Percentiles rank a stretch among this genome's conserved stretches.
Conservation (phyloP, 2,113 vertebrate genomes). For the Strigops habroptila region DNA sequence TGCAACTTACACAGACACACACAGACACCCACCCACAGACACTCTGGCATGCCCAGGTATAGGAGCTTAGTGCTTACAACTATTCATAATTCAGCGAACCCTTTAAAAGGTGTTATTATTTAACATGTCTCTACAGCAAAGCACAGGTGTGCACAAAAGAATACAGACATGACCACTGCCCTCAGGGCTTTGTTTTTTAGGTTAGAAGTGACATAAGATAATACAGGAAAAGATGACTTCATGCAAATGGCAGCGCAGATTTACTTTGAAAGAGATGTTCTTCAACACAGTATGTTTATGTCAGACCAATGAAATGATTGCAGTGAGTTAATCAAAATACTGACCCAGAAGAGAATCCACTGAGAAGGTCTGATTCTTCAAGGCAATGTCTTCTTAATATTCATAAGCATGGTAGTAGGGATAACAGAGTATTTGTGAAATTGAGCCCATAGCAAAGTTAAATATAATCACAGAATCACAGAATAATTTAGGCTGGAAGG, state of each 20-base stretch:
- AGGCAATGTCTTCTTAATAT: background rate
- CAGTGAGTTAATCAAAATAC: background rate
- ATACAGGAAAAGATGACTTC: background rate
- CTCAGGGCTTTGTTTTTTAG: background rate
- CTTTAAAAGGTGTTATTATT: background rate
- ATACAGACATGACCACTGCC: background rate
- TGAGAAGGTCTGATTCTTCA: background rate
- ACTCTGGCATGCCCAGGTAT: background rate
- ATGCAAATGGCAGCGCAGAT: background rate
- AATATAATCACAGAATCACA: background rate
- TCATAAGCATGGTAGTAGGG: background rate
- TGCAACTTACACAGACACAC: background rate
- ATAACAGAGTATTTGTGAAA: background rate
- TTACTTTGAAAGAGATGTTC: background rate
- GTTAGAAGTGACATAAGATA: background rate
- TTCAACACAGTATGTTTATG: background rate
- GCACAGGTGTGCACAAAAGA: background rate
- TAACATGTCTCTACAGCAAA: background rate
- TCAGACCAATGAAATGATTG: background rate
- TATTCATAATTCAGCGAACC: background rate
- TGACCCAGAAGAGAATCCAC: background rate
- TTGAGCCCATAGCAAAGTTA: background rate
- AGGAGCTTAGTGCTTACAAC: background rate
- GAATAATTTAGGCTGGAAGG: background rate
- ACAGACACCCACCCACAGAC: background rate